Evolutionary conservation across 2,888 invertebrate species (phyloP).

Genomic region (Cantharis rustica): DNA sequence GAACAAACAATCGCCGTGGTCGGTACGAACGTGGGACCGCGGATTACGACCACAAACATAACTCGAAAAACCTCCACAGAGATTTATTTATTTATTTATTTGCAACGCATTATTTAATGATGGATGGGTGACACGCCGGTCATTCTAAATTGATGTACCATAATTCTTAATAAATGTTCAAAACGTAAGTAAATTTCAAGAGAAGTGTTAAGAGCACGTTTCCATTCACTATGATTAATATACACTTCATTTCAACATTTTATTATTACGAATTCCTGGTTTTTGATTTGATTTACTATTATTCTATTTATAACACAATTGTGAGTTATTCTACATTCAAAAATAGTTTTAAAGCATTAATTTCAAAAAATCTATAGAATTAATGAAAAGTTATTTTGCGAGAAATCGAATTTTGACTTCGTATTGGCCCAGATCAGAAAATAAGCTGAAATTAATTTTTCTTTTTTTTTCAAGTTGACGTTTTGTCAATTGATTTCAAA

Average conservation of each 20-base stretch:
- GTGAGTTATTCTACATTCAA: too few relatives aligned
- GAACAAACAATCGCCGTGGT: slow-evolving; percentile 30
- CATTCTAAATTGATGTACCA: slow-evolving; percentile 13
- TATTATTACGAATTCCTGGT: not conserved
- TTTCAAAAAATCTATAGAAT: too few relatives aligned
- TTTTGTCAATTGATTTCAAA: too few relatives aligned
- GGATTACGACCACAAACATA: slow-evolving; percentile 24
- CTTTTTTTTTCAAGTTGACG: too few relatives aligned
- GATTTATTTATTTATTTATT: slow-evolving; percentile 28
- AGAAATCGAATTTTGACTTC: too few relatives aligned
- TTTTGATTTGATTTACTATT: not conserved
- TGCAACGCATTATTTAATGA: slow-evolving; percentile 15
- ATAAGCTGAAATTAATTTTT: too few relatives aligned
- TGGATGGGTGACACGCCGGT: slow-evolving; percentile 2
- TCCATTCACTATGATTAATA: not conserved
- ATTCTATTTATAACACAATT: not conserved
- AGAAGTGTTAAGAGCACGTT: not conserved
- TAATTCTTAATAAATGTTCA: slow-evolving; percentile 17
- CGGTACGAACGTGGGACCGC: slow-evolving; percentile 24
- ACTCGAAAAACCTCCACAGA: slow-evolving; percentile 16
- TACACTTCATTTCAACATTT: not conserved
- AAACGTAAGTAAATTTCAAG: not conserved
- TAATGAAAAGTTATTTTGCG: too few relatives aligned
- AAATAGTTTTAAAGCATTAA: too few relatives aligned
- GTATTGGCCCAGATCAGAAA: too few relatives aligned